phyloP scores from a whole-genome alignment of 2,113 vertebrate species.

The Echinops telfairi region DNA sequence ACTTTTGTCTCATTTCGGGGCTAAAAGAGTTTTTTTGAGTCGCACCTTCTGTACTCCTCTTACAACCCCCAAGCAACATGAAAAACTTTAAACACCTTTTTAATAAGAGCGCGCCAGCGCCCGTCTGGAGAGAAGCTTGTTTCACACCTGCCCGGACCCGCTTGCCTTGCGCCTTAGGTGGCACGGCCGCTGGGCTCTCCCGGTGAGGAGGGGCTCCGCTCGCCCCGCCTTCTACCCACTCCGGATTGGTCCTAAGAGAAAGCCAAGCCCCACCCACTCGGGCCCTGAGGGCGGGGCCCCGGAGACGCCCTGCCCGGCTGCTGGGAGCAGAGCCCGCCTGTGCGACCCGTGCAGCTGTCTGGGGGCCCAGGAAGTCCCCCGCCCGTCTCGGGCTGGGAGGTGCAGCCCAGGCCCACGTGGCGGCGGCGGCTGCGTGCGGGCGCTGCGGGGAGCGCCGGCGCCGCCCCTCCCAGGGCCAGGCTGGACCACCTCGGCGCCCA shows the following conservation, averaged over 20 bases:
- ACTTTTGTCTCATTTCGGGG: constrained; percentile 20
- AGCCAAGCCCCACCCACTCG: neutral
- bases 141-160: neutral
- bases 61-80: neutral
- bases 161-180: fast-evolving
- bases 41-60: neutral
- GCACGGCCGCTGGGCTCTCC: fast-evolving
- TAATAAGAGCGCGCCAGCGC: neutral
- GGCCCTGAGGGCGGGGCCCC: constrained; percentile 1
- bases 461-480: neutral
- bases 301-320: neutral
- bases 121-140: neutral
- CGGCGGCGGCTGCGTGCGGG: neutral
- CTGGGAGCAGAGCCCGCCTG: fast-evolving
- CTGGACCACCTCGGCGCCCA: neutral
- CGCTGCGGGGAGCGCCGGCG: neutral
- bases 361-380: constrained; percentile 62
- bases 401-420: constrained; percentile 74
- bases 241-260: neutral
- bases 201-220: neutral
- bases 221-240: neutral
- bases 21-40: neutral
- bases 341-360: neutral
- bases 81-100: neutral
- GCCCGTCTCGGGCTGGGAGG: constrained; percentile 47